A percentile compares a stretch with the other conserved stretches of the same genome.
These are phyloP conservation scores for Pristionchus entomophagus DNA, from an alignment of 2,888 invertebrate genomes.

Conservation along the genomic window DNA sequence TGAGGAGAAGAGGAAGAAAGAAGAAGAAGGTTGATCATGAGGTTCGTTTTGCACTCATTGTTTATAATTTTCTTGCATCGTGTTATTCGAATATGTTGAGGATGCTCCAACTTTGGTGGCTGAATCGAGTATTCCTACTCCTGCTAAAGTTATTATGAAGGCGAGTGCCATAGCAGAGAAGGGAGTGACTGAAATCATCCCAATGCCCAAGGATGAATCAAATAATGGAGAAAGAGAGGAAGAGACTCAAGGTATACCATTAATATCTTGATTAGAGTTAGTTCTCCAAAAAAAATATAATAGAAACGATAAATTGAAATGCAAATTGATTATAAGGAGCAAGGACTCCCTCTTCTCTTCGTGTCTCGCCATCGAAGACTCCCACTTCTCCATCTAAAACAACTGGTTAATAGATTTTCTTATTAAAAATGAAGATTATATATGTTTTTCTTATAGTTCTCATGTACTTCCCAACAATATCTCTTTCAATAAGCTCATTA, in stretches of 20 bases:
- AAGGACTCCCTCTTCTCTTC: not conserved
- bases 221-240: not conserved
- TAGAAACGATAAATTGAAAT: not conserved
- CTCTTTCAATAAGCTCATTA: not conserved
- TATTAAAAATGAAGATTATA: too few relatives aligned
- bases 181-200: not conserved
- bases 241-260: not conserved
- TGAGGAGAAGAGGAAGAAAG: conserved; percentile 40
- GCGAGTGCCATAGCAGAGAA: not conserved
- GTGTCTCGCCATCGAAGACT: not conserved
- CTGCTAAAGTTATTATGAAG: not conserved
- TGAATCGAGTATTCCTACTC: not conserved
- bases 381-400: not conserved
- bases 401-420: not conserved
- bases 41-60: not conserved
- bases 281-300: not conserved
- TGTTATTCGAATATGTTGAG: not conserved
- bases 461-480: too few relatives aligned
- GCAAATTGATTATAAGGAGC: not conserved
- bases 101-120: not conserved
- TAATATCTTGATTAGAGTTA: not conserved
- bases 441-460: not conserved
- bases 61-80: not conserved
- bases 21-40: not conserved
- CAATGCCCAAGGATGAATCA: not conserved